Base-by-base conservation (phyloP, 2,888 invertebrate species). In the Drosophila anomelani region DNA sequence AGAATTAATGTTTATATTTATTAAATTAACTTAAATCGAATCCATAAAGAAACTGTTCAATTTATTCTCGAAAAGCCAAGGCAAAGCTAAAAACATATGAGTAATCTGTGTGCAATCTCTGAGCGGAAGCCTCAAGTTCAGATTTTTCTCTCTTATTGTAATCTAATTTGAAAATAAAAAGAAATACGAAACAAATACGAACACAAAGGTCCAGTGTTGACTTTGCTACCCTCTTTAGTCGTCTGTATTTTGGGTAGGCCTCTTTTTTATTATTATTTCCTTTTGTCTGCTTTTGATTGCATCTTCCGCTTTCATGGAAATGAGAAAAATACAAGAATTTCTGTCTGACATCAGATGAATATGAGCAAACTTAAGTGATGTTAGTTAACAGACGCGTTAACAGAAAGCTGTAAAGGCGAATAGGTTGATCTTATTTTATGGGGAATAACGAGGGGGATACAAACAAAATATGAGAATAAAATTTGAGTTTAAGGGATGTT, bases 261-360 rank as follows among this genome's bases (percentile, higher is more conserved):
- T 59, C 15, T 20, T 34, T 38, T 67, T 57, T 70, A 66, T 67
- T 80, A 55, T 66, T 54, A 75, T 80, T 82, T 71, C 61, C 64
- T 75, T 64, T 81, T 78, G 73, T 81, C 76, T 68, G 78, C 75
- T 63, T 63, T 74, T 87, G 76, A 85, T 81, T 87, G 85, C 64
- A 62, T 78, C 79, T 84, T 83, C 85, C 87, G 87, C 57, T 86
- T 64, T 73, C n/a, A 13, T 43, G 26, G 20, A 51, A 62, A 49
- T 41, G 62, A 61, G 64, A 51, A 29, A n/a, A 64, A 62, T 36
- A 20, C 51, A 39, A 10, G 38, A 38, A 29, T 29, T 26, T 26
- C 26, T 26, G 26, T 26, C 26, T 26, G 26, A 26, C 4, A 13
- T 7, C 17, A 17, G 58, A 26, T 6, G 34, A 44, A n/a, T 44